Conservation (phyloP, 64 coral and sea anemone genomes). For the Pachyseris speciosa region DNA sequence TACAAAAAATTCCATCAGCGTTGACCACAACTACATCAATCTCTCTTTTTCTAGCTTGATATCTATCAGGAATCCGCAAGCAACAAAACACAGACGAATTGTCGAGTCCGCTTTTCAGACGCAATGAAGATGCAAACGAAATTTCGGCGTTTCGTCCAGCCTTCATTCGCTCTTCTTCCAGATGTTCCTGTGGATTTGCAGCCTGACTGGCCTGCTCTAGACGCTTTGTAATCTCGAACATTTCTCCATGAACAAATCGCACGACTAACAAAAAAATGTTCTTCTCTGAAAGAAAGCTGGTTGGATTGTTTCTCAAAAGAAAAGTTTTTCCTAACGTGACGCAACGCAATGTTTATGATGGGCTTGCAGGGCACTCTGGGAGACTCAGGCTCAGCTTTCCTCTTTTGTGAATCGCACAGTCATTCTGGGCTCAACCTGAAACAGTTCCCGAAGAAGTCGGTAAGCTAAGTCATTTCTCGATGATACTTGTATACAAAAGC, state of each 20-base stretch:
- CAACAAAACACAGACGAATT: conserved; percentile 92
- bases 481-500: no score
- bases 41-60: conserved; percentile 90
- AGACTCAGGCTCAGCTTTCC: background rate
- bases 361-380: conserved; percentile 26
- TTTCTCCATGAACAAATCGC: conserved; percentile 11
- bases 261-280: background rate
- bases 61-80: conserved; percentile 87
- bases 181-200: conserved; percentile 83
- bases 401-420: no score
- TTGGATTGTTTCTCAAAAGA: background rate
- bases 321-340: conserved; percentile 5
- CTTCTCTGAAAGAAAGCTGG: background rate
- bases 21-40: conserved; percentile 90
- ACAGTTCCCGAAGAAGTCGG: background rate
- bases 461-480: no score
- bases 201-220: conserved; percentile 88
- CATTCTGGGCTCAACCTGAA: no score
- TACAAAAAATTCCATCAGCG: conserved; percentile 80
- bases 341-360: conserved; percentile 43
- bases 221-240: conserved; percentile 90
- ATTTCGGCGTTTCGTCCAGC: conserved; percentile 89
- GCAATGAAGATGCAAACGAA: conserved; percentile 71
- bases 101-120: conserved; percentile 74
- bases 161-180: conserved; percentile 87